A percentile compares a stretch with the other conserved stretches of the same genome.
These are phyloP conservation scores for Dioctria rufipes DNA, from an alignment of 2,888 invertebrate species.

Conservation along the genomic window DNA sequence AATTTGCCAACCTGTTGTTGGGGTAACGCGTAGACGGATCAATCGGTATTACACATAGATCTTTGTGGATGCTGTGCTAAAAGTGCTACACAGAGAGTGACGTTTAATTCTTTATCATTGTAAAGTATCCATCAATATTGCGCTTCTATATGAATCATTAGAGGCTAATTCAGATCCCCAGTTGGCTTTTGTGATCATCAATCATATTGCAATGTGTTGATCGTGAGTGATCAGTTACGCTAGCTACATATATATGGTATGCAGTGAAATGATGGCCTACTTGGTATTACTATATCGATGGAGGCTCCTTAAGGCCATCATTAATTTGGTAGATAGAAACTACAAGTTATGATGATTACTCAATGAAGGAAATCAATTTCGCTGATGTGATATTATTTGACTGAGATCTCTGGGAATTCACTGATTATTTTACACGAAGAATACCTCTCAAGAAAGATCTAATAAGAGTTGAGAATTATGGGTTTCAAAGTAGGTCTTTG, in stretches of 20 bases:
- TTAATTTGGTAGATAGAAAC: slow-evolving; percentile 35
- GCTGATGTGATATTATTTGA: background rate
- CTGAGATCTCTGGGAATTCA: slow-evolving; percentile 11
- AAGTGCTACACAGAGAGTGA: background rate
- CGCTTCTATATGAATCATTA: background rate
- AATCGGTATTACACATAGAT: background rate
- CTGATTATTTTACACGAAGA: slow-evolving; percentile 5
- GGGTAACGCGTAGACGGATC: slow-evolving; percentile 21
- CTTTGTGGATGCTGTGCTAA: background rate
- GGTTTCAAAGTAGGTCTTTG: slow-evolving; percentile 34
- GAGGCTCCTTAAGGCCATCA: slow-evolving; percentile 33
- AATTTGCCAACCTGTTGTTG: slow-evolving; percentile 5
- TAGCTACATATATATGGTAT: background rate
- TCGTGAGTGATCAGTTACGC: slow-evolving; percentile 35
- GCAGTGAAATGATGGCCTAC: slow-evolving; percentile 33
- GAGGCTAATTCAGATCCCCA: background rate
- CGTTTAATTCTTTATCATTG: too few species aligned
- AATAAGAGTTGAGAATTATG: slow-evolving; percentile 25
- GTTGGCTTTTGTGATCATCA: slow-evolving; percentile 20
- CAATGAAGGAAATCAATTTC: slow-evolving; percentile 28
- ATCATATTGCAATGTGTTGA: slow-evolving; percentile 40
- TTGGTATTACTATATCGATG: background rate
- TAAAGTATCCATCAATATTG: too few species aligned
- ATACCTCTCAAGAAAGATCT: background rate
- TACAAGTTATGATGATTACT: slow-evolving; percentile 16